Evolutionary conservation across 2,888 invertebrate genomes (phyloP), one percentile per base, ranked within the genome.

Genomic region (Tetropium fuscum): DNA sequence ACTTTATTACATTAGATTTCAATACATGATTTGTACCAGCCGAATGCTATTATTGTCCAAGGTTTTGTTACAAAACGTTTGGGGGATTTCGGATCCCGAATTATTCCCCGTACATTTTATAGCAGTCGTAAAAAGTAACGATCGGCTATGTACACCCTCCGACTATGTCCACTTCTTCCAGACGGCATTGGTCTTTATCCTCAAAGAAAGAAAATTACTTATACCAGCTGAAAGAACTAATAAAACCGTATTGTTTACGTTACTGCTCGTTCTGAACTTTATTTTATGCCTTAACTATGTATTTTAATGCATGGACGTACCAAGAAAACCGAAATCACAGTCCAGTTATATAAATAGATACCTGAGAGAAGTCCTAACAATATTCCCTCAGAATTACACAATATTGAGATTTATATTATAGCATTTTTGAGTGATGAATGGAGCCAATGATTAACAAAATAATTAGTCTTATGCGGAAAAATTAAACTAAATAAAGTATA

Each of bases 101-200:
- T 73, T 72, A 72, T 73, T 71, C 69, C 66, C 73, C 70, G 71
- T 71, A 70, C 72, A 71, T 69, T 73, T 73, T 73, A 73, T 69
- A 64, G 70, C 60, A 48, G 72, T 72, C 72, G 69, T 73, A 73
- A 73, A 73, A 73, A 72, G 72, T 73, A 73, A 73, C 70, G 73
- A 70, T 69, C 66, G 65, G 38, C 58, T 48, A 47, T 51, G 58
- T 58, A 64, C 64, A 58, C 69, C 67, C 69, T 66, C 64, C 61
- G 59, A 63, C 58, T 62, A 63, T 69, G 66, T 60, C 70, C 69
- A 57, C 62, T 62, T 60, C 65, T 59, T 56, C 58, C 53, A 53
- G 44, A 44, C 53, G 18, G 49, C 25, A 34, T 54, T 44, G 54
- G 53, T 54, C 53, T 59, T 59, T 59, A 59, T 59, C 43, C 48